phyloP scores from a whole-genome alignment of 2,113 vertebrate genomes.

The Mandrillus leucophaeus region DNA sequence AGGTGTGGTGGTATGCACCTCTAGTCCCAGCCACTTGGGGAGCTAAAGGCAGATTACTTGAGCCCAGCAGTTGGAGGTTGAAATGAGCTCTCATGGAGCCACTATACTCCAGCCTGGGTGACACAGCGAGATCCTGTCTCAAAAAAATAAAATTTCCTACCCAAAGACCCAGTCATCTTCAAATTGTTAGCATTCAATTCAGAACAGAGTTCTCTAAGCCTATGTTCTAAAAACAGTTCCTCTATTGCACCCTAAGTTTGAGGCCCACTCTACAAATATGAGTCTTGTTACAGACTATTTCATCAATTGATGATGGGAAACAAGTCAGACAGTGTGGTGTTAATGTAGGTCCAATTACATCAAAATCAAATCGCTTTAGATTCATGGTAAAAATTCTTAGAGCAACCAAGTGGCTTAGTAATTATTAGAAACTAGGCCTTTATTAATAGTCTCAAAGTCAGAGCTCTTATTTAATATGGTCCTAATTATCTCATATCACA shows the following conservation, averaged over 20 bases:
- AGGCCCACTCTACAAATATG: background rate
- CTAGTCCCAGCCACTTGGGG: too few relatives aligned
- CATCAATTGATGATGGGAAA: background rate
- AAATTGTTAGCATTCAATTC: slow-evolving; percentile 27
- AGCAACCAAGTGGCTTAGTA: slow-evolving; percentile 26
- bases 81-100: too few relatives aligned
- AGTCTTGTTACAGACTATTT: slow-evolving; percentile 28
- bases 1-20: too few relatives aligned
- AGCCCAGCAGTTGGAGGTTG: too few relatives aligned
- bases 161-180: background rate
- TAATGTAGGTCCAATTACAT: slow-evolving; percentile 21
- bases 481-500: background rate
- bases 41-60: too few relatives aligned
- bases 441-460: background rate
- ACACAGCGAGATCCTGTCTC: too few relatives aligned
- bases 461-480: slow-evolving; percentile 16
- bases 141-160: background rate
- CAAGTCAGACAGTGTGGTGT: background rate
- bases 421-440: slow-evolving; percentile 14
- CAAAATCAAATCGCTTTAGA: slow-evolving; percentile 45
- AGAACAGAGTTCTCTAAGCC: background rate
- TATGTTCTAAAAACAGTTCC: slow-evolving; percentile 9
- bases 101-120: too few relatives aligned
- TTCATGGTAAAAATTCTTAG: slow-evolving; percentile 52
- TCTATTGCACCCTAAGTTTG: background rate